These are phyloP conservation scores for Galbula dea DNA, from an alignment of 2,113 vertebrate genomes.

Conservation along the genomic window DNA sequence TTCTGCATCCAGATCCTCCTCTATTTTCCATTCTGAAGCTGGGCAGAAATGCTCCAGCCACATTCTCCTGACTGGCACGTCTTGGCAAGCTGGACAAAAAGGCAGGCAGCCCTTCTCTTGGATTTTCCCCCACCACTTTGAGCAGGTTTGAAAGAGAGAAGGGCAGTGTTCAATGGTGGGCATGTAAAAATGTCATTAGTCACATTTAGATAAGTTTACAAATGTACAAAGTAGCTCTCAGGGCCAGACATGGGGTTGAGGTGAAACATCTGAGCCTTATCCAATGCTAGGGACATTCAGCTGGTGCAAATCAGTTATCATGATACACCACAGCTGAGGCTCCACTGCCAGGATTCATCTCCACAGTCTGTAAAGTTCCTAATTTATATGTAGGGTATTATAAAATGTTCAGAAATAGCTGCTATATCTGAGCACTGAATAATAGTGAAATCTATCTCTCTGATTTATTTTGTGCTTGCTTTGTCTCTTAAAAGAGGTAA, in stretches of 20 bases:
- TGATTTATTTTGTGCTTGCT: background rate
- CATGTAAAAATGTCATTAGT: constrained; percentile 3
- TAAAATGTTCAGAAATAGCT: background rate
- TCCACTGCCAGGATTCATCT: background rate
- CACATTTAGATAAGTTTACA: constrained; percentile 18
- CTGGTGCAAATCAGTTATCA: background rate
- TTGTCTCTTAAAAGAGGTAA: background rate
- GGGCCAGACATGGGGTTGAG: background rate
- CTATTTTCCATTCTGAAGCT: background rate
- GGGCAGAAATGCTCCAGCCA: background rate
- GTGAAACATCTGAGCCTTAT: constrained; percentile 41
- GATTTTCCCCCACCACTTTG: background rate
- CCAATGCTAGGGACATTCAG: background rate
- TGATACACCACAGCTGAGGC: background rate
- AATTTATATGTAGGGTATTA: background rate
- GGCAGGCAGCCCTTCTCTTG: background rate
- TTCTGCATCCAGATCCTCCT: constrained; percentile 6
- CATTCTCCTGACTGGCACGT: background rate
- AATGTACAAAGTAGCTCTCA: background rate
- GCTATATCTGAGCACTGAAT: background rate
- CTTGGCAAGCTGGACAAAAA: background rate
- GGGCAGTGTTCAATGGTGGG: background rate
- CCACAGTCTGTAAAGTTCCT: background rate
- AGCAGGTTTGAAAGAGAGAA: background rate
- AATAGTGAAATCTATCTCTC: background rate